Evolutionary conservation across 2,113 vertebrate species (phyloP).

Genomic region (Erpornis zantholeuca): DNA sequence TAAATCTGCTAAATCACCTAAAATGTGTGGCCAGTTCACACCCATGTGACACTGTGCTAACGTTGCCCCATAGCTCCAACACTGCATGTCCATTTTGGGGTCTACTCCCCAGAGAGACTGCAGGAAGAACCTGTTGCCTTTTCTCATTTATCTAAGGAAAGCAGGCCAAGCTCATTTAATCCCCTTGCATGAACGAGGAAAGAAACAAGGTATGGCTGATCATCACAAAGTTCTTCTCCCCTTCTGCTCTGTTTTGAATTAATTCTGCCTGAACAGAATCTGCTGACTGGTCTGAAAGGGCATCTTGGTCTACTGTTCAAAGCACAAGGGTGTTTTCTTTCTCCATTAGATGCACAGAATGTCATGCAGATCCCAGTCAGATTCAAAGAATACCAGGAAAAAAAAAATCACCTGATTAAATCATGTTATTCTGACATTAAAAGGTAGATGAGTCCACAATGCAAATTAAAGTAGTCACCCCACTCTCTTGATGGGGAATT

Average conservation of each 20-base stretch:
- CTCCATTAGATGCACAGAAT: neutral
- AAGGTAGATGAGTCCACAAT: neutral
- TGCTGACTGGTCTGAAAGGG: neutral
- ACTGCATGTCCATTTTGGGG: neutral
- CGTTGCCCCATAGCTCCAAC: accelerated
- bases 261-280: neutral
- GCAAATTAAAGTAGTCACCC: neutral
- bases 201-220: neutral
- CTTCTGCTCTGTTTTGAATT: neutral
- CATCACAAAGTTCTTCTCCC: neutral
- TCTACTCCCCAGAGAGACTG: neutral
- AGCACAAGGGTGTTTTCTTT: neutral
- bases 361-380: neutral
- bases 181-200: neutral
- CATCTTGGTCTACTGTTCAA: neutral
- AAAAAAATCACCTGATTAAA: neutral
- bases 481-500: neutral
- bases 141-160: neutral
- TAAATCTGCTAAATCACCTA: too few relatives aligned
- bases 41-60: neutral
- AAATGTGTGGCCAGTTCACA: neutral
- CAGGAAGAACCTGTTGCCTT: neutral
- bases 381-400: neutral
- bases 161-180: neutral
- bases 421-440: neutral